A percentile compares a stretch with the other conserved stretches of the same genome.
Conservation (phyloP, 2,888 invertebrate genomes). For the Cepaea hortensis region DNA sequence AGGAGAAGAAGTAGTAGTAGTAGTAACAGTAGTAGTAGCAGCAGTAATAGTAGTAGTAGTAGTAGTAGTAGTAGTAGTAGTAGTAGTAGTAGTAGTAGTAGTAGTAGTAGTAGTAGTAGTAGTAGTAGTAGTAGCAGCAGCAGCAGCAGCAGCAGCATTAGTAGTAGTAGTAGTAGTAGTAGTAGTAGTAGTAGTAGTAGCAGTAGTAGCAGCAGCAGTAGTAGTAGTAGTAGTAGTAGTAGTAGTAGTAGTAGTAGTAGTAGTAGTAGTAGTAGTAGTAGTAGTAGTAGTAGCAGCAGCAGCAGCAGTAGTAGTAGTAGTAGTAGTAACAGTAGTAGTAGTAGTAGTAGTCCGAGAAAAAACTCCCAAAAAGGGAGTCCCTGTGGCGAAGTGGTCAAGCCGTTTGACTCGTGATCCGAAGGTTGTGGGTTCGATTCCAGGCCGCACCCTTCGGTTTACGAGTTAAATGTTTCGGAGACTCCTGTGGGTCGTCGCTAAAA, state of each 20-base stretch:
- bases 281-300: slow-evolving; percentile 17
- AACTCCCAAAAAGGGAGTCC: no score
- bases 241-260: slow-evolving; percentile 33
- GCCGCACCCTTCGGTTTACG: no score
- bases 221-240: slow-evolving; percentile 8
- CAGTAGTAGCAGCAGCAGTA: slow-evolving; percentile 10
- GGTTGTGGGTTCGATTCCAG: no score
- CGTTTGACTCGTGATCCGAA: no score
- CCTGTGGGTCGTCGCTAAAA: no score
- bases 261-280: slow-evolving; percentile 33
- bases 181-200: slow-evolving; percentile 24
- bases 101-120: slow-evolving; percentile 27
- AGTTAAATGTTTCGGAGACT: no score
- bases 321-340: slow-evolving; percentile 33
- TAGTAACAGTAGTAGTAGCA: slow-evolving; percentile 14
- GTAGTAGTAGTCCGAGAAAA: slow-evolving; percentile 6
- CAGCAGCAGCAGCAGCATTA: no score
- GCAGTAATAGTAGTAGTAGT: slow-evolving; percentile 30
- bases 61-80: slow-evolving; percentile 28
- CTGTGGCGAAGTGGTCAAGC: no score
- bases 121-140: not conserved
- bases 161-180: slow-evolving; percentile 37
- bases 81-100: slow-evolving; percentile 29
- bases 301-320: slow-evolving; percentile 32
- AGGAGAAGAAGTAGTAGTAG: slow-evolving; percentile 23